Evolutionary conservation across 2,113 vertebrate species (phyloP), one percentile per base, ranked within the genome.

Genomic region (Pseudopipra pipra): DNA sequence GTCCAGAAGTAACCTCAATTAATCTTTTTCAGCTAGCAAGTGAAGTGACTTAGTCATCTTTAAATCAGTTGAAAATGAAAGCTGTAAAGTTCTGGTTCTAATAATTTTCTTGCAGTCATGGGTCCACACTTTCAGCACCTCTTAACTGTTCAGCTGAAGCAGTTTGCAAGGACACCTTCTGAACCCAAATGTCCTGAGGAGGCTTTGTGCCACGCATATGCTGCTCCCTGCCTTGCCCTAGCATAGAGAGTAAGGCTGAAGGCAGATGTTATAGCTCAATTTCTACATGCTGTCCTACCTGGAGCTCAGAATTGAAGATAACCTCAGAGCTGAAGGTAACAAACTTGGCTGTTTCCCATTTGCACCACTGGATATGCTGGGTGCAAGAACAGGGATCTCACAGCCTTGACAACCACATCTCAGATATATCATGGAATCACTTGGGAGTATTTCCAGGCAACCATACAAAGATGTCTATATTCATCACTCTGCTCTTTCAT

Each of bases 1-100:
- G 85, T 56, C 88, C 95, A 97, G 63, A 56, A 90, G 86, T 93
- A 96, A 97, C 96, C 94, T 91, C 76, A 72, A 73, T 72, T 82
- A 55, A 80, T 81, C 52, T 68, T 68, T 66, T 66, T 72, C 87
- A 94, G 86, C n/a, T 35, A 84, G 83, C 61, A 84, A 89, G 49
- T 74, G 86, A 89, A 84, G 55, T 59, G 63, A 89, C 44, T 94
- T 55, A 88, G 66, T 77, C 11, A 85, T 81, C 90, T 95, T 79
- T 24, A 94, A 82, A 72, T 77, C 58, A 41, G 52, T 95, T 66
- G 70, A 94, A 75, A 83, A 80, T 59, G 37, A 90, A 95, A 96
- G 88, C 58, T 85, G 56, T 41, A 41, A 65, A 24, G 46, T 56
- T 96, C 74, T 89, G 84, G 41, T 78, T 95, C 88, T 82, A 86